Percentiles rank a stretch among this genome's conserved stretches.
phyloP scores from a whole-genome alignment of 2,888 invertebrate genomes.

The Cheilosia grossa region DNA sequence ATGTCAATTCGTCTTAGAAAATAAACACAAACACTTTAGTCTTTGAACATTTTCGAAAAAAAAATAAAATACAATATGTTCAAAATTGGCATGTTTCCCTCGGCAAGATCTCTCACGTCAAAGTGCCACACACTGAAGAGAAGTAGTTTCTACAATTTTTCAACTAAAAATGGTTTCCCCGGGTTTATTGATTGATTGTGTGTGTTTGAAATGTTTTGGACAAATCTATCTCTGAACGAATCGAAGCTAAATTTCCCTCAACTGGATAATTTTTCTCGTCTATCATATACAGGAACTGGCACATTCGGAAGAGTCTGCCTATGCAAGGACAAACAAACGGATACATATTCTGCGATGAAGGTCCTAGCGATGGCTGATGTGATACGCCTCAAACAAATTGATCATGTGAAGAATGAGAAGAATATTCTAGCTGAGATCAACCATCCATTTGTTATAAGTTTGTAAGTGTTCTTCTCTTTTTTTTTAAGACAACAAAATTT shows the following conservation, averaged over 20 bases:
- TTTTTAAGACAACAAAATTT: conserved; percentile 8
- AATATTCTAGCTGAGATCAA: conserved; percentile 94
- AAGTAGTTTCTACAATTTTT: conserved; percentile 44
- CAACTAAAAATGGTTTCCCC: not conserved
- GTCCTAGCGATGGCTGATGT: conserved; percentile 96
- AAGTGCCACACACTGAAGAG: conserved; percentile 69
- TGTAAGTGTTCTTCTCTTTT: conserved; percentile 86
- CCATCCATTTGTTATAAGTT: conserved; percentile 98
- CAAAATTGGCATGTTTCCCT: conserved; percentile 67
- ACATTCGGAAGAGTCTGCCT: conserved; percentile 98
- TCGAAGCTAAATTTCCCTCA: conserved; percentile 16
- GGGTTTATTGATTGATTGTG: not conserved
- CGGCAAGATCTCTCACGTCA: conserved; percentile 54
- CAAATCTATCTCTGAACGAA: conserved; percentile 5
- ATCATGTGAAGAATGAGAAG: conserved; percentile 99
- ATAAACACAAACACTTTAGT: conserved; percentile 8
- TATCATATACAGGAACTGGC: conserved; percentile 90
- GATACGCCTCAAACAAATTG: conserved; percentile 96
- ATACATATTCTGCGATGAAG: conserved; percentile 96
- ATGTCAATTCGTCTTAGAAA: conserved; percentile 45
- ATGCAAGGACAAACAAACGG: conserved; percentile 91
- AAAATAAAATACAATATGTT: not conserved
- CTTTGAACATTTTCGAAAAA: conserved; percentile 37
- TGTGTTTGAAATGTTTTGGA: conserved; percentile 27
- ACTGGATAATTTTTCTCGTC: conserved; percentile 66